These are phyloP conservation scores for Anableps anableps DNA, from an alignment of 2,797 vertebrate genomes.

Conservation along the genomic window DNA sequence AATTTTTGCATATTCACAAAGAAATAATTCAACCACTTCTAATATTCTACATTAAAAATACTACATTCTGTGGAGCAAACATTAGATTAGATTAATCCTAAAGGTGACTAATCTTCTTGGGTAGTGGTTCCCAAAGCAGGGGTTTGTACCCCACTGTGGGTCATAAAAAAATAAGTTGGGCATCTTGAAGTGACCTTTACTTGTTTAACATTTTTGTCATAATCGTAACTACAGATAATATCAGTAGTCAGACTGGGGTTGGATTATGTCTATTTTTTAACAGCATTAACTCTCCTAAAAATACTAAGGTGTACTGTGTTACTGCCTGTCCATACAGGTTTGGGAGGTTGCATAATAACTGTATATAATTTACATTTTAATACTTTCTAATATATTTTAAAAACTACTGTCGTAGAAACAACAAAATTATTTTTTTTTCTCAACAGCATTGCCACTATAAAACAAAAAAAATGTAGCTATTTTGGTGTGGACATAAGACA, in stretches of 20 bases:
- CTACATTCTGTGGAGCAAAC: slow-evolving; percentile 30
- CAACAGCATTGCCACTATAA: too few relatives aligned
- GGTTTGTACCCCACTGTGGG: neutral
- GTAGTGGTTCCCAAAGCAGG: neutral
- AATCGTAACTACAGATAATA: neutral
- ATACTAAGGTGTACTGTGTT: neutral
- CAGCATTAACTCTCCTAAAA: neutral
- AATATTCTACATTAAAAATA: neutral
- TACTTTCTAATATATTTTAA: neutral
- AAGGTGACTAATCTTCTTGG: slow-evolving; percentile 42
- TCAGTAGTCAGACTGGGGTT: neutral
- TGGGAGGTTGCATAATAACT: neutral
- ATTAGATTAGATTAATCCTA: slow-evolving; percentile 35
- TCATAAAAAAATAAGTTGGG: neutral
- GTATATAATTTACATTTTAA: neutral
- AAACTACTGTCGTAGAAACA: neutral
- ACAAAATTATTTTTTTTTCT: too few relatives aligned
- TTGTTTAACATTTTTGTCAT: neutral
- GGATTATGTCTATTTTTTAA: neutral
- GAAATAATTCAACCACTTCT: slow-evolving; percentile 16
- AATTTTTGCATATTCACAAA: slow-evolving; percentile 29
- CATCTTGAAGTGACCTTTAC: neutral
- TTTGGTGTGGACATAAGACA: too few relatives aligned
- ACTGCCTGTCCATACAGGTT: neutral
- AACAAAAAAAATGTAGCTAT: neutral